Conservation (phyloP, 53 echinoderm and acorn worm genomes). For the Stichopus horrens region DNA sequence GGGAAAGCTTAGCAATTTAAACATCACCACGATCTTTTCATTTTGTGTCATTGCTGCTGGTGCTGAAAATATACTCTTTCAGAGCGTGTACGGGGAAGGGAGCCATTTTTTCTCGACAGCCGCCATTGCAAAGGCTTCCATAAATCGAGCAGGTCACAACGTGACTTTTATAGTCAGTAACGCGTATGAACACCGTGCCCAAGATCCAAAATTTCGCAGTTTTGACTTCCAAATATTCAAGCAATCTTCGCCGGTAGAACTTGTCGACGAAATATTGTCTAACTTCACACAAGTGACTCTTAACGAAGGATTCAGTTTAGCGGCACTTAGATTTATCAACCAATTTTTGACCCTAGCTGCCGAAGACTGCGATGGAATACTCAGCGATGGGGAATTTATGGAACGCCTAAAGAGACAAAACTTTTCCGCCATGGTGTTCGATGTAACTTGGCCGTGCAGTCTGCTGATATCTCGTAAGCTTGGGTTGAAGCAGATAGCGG, state of each 20-base stretch:
- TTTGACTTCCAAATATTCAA: conserved; percentile 2
- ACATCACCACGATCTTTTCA: too few relatives aligned
- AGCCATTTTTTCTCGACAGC: conserved; percentile 9
- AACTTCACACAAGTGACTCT: neutral
- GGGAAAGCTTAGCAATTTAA: too few relatives aligned
- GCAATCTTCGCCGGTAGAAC: neutral
- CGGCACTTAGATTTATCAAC: neutral
- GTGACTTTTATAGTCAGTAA: conserved; percentile 8
- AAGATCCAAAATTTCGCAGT: neutral
- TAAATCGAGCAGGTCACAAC: neutral
- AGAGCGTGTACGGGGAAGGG: conserved; percentile 5
- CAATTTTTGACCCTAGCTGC: conserved; percentile 1
- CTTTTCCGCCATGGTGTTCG: conserved; percentile 4
- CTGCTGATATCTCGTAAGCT: neutral
- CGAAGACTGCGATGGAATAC: conserved; percentile 2
- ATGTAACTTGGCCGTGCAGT: conserved; percentile 18
- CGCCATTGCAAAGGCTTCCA: neutral
- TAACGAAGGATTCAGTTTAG: conserved; percentile 15
- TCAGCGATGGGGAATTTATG: neutral
- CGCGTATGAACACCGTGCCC: neutral
- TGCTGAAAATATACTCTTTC: neutral
- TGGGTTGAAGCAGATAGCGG: neutral
- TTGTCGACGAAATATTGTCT: neutral
- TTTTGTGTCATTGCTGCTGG: too few relatives aligned
- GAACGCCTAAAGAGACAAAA: neutral